Evolutionary conservation across 2,888 invertebrate genomes (phyloP).

Genomic region (Drosophila peninsularis): DNA sequence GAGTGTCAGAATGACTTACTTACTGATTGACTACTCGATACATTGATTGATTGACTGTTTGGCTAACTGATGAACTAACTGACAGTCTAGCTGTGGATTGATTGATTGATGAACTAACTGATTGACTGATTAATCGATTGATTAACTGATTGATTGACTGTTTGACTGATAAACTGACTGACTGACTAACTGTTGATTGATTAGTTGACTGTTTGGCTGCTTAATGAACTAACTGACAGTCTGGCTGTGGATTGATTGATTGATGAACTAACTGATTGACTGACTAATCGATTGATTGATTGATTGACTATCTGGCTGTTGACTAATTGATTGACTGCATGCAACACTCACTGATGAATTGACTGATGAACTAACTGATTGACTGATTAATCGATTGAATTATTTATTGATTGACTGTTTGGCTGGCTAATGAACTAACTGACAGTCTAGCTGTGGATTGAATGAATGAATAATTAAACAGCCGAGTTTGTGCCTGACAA

Average conservation of each 20-base stretch:
- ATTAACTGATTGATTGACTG: neutral
- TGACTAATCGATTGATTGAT: neutral
- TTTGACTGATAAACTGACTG: no score
- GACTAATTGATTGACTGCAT: no score
- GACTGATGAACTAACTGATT: no score
- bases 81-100: fast-evolving
- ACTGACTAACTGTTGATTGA: neutral
- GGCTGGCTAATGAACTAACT: neutral
- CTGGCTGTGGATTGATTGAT: no score
- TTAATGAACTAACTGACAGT: neutral
- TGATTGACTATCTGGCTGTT: neutral
- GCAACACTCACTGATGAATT: no score
- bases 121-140: neutral
- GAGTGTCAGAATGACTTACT: no score
- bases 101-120: neutral
- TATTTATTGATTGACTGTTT: neutral
- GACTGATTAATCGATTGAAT: neutral
- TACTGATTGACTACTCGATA: neutral
- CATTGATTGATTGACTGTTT: neutral
- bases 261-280: no score
- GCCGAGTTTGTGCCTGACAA: no score
- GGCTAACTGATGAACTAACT: neutral
- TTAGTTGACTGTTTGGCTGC: neutral
- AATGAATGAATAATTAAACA: no score
- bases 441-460: no score